A percentile compares a stretch with the other conserved stretches of the same genome.
Evolutionary conservation across 2,797 vertebrate genomes (phyloP).

Genomic region (Parambassis ranga): DNA sequence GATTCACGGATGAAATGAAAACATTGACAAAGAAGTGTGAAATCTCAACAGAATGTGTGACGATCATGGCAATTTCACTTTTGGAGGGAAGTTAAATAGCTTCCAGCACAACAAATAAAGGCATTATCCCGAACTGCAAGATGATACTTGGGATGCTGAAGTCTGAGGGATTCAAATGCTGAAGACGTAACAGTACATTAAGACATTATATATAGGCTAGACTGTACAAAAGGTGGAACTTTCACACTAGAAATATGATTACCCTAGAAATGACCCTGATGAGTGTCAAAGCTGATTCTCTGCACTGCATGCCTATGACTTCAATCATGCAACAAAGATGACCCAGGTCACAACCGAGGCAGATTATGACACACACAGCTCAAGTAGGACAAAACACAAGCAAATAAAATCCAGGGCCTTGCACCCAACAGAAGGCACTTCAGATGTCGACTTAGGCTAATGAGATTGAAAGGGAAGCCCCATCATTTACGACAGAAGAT

Average conservation of each 20-base stretch:
- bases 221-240: too few relatives aligned
- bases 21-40: constrained; percentile 58
- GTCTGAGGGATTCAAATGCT: not conserved
- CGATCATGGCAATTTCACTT: constrained; percentile 41
- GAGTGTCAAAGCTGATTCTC: too few relatives aligned
- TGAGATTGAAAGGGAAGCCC: constrained; percentile 23
- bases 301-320: too few relatives aligned
- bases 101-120: constrained; percentile 48
- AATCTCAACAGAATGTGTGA: constrained; percentile 59
- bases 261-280: too few relatives aligned
- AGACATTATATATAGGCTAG: too few relatives aligned
- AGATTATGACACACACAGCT: not conserved
- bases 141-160: constrained; percentile 22
- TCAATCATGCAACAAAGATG: not conserved
- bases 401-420: constrained; percentile 2
- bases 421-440: not conserved
- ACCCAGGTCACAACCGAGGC: constrained; percentile 9
- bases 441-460: constrained; percentile 15
- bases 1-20: constrained; percentile 63
- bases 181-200: too few relatives aligned
- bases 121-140: constrained; percentile 27
- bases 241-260: too few relatives aligned
- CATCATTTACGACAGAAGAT: constrained; percentile 32
- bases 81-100: constrained; percentile 6
- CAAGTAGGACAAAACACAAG: constrained; percentile 8